Evolutionary conservation across 2,113 vertebrate genomes (phyloP), one percentile per base, ranked within the genome.

Genomic region (Trichechus manatus): DNA sequence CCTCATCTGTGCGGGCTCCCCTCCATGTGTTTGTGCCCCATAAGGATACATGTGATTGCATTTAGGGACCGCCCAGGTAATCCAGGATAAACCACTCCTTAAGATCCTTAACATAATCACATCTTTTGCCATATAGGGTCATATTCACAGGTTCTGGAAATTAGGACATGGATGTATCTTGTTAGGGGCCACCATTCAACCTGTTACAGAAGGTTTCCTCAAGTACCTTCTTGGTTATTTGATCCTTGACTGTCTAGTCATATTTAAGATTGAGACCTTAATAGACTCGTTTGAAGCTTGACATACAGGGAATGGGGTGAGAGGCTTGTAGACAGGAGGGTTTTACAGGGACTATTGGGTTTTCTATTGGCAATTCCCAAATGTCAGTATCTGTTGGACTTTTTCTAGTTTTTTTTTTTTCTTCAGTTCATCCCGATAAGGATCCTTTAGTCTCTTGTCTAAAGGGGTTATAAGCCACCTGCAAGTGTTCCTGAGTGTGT

Each of bases 141-240:
- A 39, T 59, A 50, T 27, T 64, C 13, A 39, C 5, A 89, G 64
- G 27, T 75, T 56, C 66, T 66, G 27, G 56, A 15, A 31, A 81
- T 68, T 74, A 79, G 20, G 23, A 87, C 14, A 23, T 15, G 2
- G 25, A 59, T 11, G 39, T 79, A 25, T 59, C 19, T 80, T 92
- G 85, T 29, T 11, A 29, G 17, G 27, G 13, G 2, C 19, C 39
- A 94, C 36, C 20, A n/a, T 68, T 87, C 44, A 86, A 59, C 66
- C 36, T 11, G 50, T 10, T 61, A 11, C 9, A 70, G 56, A 91
- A 4, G 27, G 22, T 72, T 93, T 87, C 17, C 59, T 87, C n/a
- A 72, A 95, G 78, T 91, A 39, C 6, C 1, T 39, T 93, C 70
- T 85, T 79, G 53, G 66, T 93, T 13, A 86, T 81, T 59, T 95